Percentiles rank a stretch among this genome's conserved stretches.
Conservation (phyloP, 2,113 vertebrate genomes). For the Odocoileus virginianus region DNA sequence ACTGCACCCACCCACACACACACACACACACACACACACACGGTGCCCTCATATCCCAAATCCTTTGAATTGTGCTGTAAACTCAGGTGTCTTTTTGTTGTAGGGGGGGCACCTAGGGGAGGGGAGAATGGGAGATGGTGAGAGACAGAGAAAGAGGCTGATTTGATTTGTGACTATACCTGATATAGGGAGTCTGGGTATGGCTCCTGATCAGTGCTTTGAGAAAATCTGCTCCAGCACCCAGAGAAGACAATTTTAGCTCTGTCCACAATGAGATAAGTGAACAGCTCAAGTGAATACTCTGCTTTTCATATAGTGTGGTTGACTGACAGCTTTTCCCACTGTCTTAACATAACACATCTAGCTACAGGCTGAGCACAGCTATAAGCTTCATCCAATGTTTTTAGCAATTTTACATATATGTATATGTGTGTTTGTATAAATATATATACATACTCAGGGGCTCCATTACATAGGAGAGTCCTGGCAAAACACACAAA, state of each 20-base stretch:
- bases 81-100: slow-evolving; percentile 51
- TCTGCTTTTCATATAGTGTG: neutral
- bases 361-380: neutral
- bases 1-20: rapidly evolving
- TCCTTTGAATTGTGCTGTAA: neutral
- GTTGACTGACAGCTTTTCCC: neutral
- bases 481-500: neutral
- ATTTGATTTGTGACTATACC: neutral
- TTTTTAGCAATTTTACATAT: neutral
- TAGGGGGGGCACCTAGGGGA: neutral
- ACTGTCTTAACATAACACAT: neutral
- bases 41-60: neutral
- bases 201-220: neutral
- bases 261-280: neutral
- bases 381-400: neutral
- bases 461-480: neutral
- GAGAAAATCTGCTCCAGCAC: neutral
- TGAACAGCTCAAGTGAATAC: neutral
- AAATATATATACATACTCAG: neutral
- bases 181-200: neutral
- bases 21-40: neutral
- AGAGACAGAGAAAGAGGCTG: neutral
- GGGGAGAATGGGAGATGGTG: neutral
- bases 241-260: neutral
- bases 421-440: neutral